Evolutionary conservation across 1,140 invertebrate genomes (phyloP).

Genomic region (Apis dorsata): DNA sequence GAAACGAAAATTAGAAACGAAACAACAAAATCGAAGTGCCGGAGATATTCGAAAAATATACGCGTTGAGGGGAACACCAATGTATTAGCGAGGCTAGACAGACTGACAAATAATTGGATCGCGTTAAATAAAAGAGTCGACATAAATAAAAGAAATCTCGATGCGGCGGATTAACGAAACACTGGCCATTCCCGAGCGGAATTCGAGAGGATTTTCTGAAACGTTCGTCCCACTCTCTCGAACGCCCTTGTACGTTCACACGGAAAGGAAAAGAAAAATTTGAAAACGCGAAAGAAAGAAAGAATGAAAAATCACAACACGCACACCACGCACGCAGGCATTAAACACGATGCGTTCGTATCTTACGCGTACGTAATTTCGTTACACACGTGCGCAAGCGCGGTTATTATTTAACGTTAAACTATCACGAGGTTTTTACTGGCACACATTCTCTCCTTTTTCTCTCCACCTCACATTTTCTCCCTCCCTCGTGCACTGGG

Average conservation of each 20-base stretch:
- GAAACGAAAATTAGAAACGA: background rate
- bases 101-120: slow-evolving; percentile 20
- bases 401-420: slow-evolving; percentile 56
- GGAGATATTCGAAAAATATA: too few species aligned
- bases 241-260: slow-evolving; percentile 10
- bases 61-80: background rate
- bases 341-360: background rate
- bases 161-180: slow-evolving; percentile 31
- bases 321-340: background rate
- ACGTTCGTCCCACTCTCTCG: background rate
- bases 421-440: slow-evolving; percentile 54
- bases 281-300: background rate
- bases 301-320: background rate
- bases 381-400: background rate
- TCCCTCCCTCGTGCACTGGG: background rate
- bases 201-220: background rate
- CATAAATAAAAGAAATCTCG: slow-evolving; percentile 45
- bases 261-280: slow-evolving; percentile 3
- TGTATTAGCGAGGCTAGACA: background rate
- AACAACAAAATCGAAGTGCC: too few species aligned
- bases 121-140: slow-evolving; percentile 38
- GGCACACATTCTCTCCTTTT: slow-evolving; percentile 24
- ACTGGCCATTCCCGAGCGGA: slow-evolving; percentile 59
- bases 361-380: background rate
- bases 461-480: slow-evolving; percentile 13